A percentile compares a stretch with the other conserved stretches of the same genome.
Evolutionary conservation across 1,140 invertebrate genomes (phyloP).

Genomic region (Catajapyx aquilonaris): DNA sequence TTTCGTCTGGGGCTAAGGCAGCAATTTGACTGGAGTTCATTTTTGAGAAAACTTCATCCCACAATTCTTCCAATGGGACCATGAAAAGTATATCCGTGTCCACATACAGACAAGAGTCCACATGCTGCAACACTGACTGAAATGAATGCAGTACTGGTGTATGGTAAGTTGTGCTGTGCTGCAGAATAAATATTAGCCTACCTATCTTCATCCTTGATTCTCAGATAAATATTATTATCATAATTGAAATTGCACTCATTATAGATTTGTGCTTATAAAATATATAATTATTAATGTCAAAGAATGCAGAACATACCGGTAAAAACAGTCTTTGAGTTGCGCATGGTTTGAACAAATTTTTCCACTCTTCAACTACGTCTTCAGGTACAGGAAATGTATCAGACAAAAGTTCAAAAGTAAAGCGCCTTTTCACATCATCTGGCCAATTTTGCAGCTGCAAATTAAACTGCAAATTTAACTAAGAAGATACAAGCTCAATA

Average conservation of each 20-base stretch:
- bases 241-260: background rate
- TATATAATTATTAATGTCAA: background rate
- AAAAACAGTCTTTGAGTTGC: conserved; percentile 77
- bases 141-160: conserved; percentile 14
- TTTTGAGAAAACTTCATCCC: conserved; percentile 53
- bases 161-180: background rate
- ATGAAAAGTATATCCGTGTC: conserved; percentile 83
- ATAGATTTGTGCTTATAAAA: conserved; percentile 1
- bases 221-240: background rate
- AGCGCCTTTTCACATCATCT: conserved; percentile 31
- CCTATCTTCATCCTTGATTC: background rate
- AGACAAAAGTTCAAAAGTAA: conserved; percentile 50
- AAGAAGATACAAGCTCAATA: background rate
- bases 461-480: background rate
- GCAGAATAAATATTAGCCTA: background rate
- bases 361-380: conserved; percentile 50
- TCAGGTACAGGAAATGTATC: conserved; percentile 58
- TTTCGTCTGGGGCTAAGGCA: conserved; percentile 69
- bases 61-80: conserved; percentile 55
- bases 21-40: conserved; percentile 78
- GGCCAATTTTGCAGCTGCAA: conserved; percentile 43
- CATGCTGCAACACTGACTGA: conserved; percentile 49
- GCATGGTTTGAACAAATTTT: conserved; percentile 76
- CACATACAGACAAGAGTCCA: conserved; percentile 77
- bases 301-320: conserved; percentile 39